phyloP scores from a whole-genome alignment of 2,113 vertebrate species.

The Formicarius rufipectus region DNA sequence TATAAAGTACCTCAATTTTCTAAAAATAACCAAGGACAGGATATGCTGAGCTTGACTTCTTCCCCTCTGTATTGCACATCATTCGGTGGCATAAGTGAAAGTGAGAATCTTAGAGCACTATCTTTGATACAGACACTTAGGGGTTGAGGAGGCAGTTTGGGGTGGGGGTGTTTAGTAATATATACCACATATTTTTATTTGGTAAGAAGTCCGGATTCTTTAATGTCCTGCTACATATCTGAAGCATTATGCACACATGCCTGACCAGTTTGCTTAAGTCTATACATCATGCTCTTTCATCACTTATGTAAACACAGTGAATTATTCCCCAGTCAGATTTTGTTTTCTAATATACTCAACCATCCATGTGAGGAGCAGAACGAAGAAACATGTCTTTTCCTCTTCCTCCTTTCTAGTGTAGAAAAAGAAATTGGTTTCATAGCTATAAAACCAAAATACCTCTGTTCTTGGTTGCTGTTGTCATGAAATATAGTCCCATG shows the following conservation, averaged over 20 bases:
- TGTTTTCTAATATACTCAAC: constrained; percentile 29
- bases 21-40: constrained; percentile 7
- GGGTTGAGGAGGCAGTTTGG: too few relatives aligned
- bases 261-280: constrained; percentile 40
- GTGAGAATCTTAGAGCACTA: constrained; percentile 12
- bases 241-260: not conserved
- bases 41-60: constrained; percentile 15
- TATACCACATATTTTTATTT: constrained; percentile 8
- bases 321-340: constrained; percentile 48
- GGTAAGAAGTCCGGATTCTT: constrained; percentile 28
- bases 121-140: not conserved
- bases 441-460: not conserved
- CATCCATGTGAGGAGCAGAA: not conserved
- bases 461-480: not conserved
- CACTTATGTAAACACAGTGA: constrained; percentile 44
- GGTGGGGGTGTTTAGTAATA: constrained; percentile 21
- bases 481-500: not conserved
- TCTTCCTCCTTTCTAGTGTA: not conserved
- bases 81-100: not conserved
- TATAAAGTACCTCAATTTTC: not conserved
- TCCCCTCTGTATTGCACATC: not conserved
- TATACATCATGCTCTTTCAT: constrained; percentile 49
- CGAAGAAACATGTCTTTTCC: not conserved
- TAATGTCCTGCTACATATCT: constrained; percentile 24
- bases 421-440: not conserved